Evolutionary conservation across 2,888 invertebrate species (phyloP), one percentile per base, ranked within the genome.

Genomic region (Rhorus exstirpatorius): DNA sequence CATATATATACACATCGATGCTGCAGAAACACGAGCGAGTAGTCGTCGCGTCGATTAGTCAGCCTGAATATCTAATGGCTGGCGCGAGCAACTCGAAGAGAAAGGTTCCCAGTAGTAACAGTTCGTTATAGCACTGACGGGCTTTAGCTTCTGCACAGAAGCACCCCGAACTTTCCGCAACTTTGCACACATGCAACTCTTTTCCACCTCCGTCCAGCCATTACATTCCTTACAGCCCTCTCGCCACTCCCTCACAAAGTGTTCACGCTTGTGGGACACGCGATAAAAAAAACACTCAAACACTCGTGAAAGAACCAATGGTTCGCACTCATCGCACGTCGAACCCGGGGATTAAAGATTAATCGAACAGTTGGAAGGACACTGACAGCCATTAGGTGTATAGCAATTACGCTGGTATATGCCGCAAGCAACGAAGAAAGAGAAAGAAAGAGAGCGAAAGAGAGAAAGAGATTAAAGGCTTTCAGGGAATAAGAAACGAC

Each of bases 1-100:
- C n/a, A n/a, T n/a, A n/a, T n/a, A n/a, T n/a, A n/a, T n/a, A n/a
- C n/a, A n/a, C n/a, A n/a, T 44, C 10, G 3, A 44, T n/a, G 31
- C 3, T 21, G 44, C 26, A 41, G 7, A 68, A 7, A 19, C 61
- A 35, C 21, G 68, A 31, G 41, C 58, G 21, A 77, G 77, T 67
- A 74, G 74, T 82, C 46, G 63, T 65, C 21, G 58, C 63, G 68
- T 46, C 70, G 74, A 75, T 81, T 81, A 81, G 81, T 68, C 74
- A 70, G 70, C 26, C 68, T 35, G 44, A 67, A 53, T 51, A 61
- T 41, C 51, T 41, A 53, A 61, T 31, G 46, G 46, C 31, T 61
- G 61, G 53, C 78, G 49, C 78, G 49, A 63, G 63, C 4, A 53
- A 68, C 35, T 35, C 71, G 12, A 24, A 44, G 53, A 67, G 17